Conservation (phyloP, 2,888 invertebrate genomes). For the Nyleta sp. region DNA sequence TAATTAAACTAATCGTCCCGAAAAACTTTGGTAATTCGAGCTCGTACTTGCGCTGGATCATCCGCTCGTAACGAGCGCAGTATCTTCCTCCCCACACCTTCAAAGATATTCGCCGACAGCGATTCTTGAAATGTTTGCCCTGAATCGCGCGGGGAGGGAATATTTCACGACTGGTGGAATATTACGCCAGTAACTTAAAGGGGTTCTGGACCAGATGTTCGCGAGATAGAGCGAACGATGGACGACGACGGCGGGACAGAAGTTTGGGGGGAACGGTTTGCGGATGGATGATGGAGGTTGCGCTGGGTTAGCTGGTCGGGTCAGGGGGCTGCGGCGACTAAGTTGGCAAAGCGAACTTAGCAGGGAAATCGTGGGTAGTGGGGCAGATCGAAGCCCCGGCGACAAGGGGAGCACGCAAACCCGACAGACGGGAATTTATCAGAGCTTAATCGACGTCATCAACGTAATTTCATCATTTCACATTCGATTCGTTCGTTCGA, state of each 20-base stretch:
- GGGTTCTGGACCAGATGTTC: slow-evolving; percentile 55
- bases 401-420: not conserved
- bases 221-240: slow-evolving; percentile 44
- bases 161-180: slow-evolving; percentile 49
- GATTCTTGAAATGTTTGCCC: slow-evolving; percentile 49
- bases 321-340: slow-evolving; percentile 34
- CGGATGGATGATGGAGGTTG: slow-evolving; percentile 50
- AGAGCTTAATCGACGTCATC: slow-evolving; percentile 13
- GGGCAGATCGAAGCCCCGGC: slow-evolving; percentile 16
- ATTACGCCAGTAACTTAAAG: slow-evolving; percentile 53
- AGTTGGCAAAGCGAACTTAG: slow-evolving; percentile 36
- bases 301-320: slow-evolving; percentile 26
- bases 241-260: slow-evolving; percentile 31
- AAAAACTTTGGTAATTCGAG: slow-evolving; percentile 33
- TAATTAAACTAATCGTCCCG: slow-evolving; percentile 29
- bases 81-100: not conserved
- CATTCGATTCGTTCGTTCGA: slow-evolving; percentile 6
- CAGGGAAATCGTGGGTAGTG: slow-evolving; percentile 21
- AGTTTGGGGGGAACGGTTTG: slow-evolving; percentile 25
- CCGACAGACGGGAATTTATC: slow-evolving; percentile 11
- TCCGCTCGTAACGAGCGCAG: slow-evolving; percentile 18
- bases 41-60: slow-evolving; percentile 8
- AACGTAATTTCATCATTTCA: slow-evolving; percentile 2
- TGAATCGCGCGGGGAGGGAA: slow-evolving; percentile 17
- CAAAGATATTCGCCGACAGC: slow-evolving; percentile 5